Evolutionary conservation across 2,113 vertebrate genomes (phyloP), one percentile per base, ranked within the genome.

Genomic region (Scytalopus superciliaris): DNA sequence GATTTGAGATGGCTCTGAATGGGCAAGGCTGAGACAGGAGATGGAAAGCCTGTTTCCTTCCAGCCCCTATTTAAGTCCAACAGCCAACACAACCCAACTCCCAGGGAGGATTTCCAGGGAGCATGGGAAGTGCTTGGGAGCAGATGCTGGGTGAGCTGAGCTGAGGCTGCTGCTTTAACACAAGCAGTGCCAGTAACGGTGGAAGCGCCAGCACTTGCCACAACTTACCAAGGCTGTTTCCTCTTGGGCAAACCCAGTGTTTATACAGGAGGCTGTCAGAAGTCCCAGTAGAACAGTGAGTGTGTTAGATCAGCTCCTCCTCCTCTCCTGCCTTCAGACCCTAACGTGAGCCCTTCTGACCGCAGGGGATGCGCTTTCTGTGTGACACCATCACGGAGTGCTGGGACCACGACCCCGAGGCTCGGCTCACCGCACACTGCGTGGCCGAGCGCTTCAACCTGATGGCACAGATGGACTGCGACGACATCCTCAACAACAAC

Each of bases 341-440:
- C 55, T 92, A 76, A 95, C 13, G 19, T 17, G n/a, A 50, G 33
- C 50, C 73, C 42, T 22, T 90, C 37, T 87, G 56, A 4, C 80
- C 49, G 12, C 97, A 99, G 99, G 99, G 98, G 17, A 98, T 99
- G 99, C 97, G 97, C 8, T 86, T 98, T 33, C 97, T 99, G 94
- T 98, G 99, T 7, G 98, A 98, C 90, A 99, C 99, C 75, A 98
- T 99, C 95, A 98, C 97, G 0, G 99, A 99, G 97, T 99, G 99
- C 95, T 99, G 99, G 99, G 99, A 99, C 90, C 99, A 99, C 2
- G 99, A 99, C 97, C 99, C 99, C 0, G 99, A 99, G 94, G 99
- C 99, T n/a, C 97, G 99, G 8, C 98, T 99, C 83, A 99, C 99
- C 0, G 99, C 99, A 17, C 98, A 98, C 97, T 99, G 99, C 3